Percentiles rank a stretch among this genome's conserved stretches.
These are phyloP conservation scores for Dicyrtomina minuta DNA, from an alignment of 2,888 invertebrate species.

Conservation along the genomic window DNA sequence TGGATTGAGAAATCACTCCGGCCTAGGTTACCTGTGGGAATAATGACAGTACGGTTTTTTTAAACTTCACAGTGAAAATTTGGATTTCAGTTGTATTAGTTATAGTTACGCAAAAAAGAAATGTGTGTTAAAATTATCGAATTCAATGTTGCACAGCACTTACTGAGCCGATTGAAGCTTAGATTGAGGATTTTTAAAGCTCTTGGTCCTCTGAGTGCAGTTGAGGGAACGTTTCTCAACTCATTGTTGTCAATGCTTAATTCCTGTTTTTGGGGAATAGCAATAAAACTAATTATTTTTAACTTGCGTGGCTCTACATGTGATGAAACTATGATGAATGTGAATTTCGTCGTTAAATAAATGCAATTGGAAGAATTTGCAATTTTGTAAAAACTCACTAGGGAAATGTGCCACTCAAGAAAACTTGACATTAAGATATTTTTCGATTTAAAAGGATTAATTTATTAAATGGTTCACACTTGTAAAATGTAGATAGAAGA, in stretches of 20 bases:
- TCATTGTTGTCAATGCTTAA: conserved; percentile 79
- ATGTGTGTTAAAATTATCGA: background rate
- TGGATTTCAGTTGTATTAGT: background rate
- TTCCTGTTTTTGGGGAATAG: conserved; percentile 66
- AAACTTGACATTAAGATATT: too few species aligned
- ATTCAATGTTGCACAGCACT: conserved; percentile 53
- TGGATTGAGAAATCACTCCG: conserved; percentile 71
- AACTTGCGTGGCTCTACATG: too few species aligned
- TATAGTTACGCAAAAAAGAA: background rate
- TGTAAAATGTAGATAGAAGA: too few species aligned
- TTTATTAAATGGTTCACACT: too few species aligned
- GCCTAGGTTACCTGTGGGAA: conserved; percentile 69
- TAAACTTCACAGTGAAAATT: conserved; percentile 12
- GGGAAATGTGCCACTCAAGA: too few species aligned
- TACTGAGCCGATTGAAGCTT: conserved; percentile 78
- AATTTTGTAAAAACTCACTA: too few species aligned
- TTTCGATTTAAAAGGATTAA: too few species aligned
- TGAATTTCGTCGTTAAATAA: too few species aligned
- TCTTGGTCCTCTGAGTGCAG: conserved; percentile 78
- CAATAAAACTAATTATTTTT: too few species aligned
- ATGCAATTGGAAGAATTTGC: too few species aligned
- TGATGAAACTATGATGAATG: too few species aligned
- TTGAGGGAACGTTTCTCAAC: conserved; percentile 71
- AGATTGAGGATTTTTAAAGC: conserved; percentile 72
- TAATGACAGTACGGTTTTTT: background rate